phyloP scores from a whole-genome alignment of 2,888 invertebrate species.

The Hypomecis punctinalis region DNA sequence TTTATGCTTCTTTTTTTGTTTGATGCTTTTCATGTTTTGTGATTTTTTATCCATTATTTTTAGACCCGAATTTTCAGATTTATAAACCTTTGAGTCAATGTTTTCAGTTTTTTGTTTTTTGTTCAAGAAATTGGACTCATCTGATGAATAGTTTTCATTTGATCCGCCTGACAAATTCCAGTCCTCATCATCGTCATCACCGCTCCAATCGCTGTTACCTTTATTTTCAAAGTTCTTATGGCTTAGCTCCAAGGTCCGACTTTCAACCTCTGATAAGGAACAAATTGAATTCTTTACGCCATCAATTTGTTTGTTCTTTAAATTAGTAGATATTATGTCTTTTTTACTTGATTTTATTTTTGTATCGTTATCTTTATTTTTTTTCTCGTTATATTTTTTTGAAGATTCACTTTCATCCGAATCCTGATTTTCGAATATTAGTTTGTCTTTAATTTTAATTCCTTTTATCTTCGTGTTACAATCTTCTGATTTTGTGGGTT shows the following conservation, averaged over 20 bases:
- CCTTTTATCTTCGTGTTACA: background rate
- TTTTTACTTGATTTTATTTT: conserved; percentile 2
- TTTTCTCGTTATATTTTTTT: background rate
- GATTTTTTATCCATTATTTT: background rate
- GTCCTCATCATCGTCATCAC: background rate
- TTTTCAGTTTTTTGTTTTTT: conserved; percentile 3
- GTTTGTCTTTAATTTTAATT: conserved; percentile 12
- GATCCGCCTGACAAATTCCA: background rate
- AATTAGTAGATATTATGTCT: background rate
- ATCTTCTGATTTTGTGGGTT: background rate
- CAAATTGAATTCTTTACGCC: background rate
- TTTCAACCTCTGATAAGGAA: background rate
- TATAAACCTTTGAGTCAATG: background rate
- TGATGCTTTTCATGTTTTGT: background rate
- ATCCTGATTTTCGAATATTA: conserved; percentile 13
- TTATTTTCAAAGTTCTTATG: conserved; percentile 7
- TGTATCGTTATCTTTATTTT: conserved; percentile 4
- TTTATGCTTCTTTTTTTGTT: background rate
- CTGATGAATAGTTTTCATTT: background rate
- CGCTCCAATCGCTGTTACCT: conserved; percentile 3
- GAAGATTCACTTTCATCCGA: conserved; percentile 6
- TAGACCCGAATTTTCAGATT: no score
- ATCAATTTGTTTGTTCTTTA: conserved; percentile 1
- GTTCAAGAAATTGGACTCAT: background rate
- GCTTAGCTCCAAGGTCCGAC: background rate